phyloP scores from a whole-genome alignment of 2,888 invertebrate genomes.

The Xestia xanthographa region DNA sequence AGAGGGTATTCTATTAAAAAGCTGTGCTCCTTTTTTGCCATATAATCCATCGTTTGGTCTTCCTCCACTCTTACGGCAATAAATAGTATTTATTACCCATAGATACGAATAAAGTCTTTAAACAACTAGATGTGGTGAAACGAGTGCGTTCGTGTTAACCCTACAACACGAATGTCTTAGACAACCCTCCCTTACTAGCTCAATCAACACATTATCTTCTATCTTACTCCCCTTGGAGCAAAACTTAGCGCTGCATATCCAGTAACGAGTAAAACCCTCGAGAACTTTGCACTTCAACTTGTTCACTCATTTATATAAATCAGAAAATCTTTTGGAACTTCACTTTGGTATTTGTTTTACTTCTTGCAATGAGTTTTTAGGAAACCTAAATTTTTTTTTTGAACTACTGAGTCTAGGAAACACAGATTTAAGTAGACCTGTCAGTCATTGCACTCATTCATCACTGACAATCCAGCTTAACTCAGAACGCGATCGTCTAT shows the following conservation, averaged over 20 bases:
- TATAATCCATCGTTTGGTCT: too few species aligned
- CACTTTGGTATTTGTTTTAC: neutral
- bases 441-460: too few species aligned
- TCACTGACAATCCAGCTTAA: too few species aligned
- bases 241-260: conserved; percentile 39
- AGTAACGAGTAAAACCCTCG: conserved; percentile 25
- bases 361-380: too few species aligned
- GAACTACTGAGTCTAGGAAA: too few species aligned
- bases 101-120: neutral
- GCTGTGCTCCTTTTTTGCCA: too few species aligned
- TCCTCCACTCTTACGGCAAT: too few species aligned
- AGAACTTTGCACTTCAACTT: conserved; percentile 31
- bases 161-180: neutral
- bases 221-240: conserved; percentile 1
- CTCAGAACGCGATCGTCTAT: too few species aligned
- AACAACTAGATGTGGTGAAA: neutral
- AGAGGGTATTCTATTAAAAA: too few species aligned
- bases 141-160: neutral
- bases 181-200: conserved; percentile 1
- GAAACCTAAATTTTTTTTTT: neutral
- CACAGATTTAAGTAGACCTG: too few species aligned
- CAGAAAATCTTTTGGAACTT: conserved; percentile 19
- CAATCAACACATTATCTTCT: conserved; percentile 44
- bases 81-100: neutral
- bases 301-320: conserved; percentile 11